These are phyloP conservation scores for Tetrao urogallus DNA, from an alignment of 2,113 vertebrate species.

Conservation along the genomic window DNA sequence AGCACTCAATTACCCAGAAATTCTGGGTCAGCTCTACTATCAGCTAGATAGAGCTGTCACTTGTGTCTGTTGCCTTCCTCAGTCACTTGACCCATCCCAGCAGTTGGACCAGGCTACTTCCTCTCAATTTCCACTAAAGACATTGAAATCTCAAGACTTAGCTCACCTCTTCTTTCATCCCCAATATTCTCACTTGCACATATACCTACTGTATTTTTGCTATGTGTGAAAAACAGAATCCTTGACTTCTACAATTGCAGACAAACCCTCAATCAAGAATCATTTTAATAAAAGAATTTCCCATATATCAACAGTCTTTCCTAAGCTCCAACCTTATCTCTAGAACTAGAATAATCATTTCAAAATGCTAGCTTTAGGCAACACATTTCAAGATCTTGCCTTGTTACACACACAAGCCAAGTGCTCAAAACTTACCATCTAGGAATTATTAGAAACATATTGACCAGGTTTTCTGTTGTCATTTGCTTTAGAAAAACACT, in stretches of 20 bases:
- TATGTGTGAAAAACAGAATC: not conserved
- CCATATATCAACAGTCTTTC: not conserved
- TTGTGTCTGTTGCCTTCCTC: not conserved
- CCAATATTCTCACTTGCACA: not conserved
- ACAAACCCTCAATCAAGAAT: not conserved
- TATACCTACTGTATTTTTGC: not conserved
- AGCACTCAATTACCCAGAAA: not conserved
- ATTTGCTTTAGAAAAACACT: not conserved
- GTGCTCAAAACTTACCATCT: not conserved
- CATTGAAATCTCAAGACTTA: not conserved
- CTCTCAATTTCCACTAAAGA: not conserved
- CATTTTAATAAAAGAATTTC: not conserved
- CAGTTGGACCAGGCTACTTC: too few species aligned
- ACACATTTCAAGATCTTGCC: not conserved
- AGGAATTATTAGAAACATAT: fast-evolving
- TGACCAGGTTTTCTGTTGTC: too few species aligned
- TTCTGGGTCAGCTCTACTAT: not conserved
- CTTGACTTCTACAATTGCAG: not conserved
- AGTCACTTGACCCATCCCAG: not conserved
- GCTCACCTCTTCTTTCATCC: not conserved
- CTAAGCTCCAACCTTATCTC: not conserved
- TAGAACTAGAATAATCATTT: not conserved
- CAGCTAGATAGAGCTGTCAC: not conserved
- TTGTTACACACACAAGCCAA: fast-evolving
- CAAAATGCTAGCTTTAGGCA: not conserved